Conservation (phyloP, 2,797 vertebrate genomes). For the Pipistrellus nathusii region DNA sequence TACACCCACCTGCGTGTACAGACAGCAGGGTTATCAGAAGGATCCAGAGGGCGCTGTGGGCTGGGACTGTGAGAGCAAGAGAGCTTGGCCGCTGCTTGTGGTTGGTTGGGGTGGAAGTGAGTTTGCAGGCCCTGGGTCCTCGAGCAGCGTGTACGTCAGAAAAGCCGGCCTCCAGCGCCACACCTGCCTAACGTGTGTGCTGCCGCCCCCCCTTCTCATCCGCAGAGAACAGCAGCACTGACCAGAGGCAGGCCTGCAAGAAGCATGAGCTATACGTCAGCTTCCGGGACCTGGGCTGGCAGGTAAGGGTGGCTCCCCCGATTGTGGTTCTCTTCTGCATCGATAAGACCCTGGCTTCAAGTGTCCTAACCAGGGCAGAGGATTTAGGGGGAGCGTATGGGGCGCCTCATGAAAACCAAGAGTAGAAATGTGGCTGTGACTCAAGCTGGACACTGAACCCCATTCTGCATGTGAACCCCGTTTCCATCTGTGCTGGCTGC, state of each 20-base stretch:
- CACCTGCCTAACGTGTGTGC: accelerated
- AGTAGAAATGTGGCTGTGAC: too few relatives aligned
- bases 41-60: accelerated
- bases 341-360: background rate
- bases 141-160: accelerated
- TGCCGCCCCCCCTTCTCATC: background rate
- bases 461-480: accelerated
- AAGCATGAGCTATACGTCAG: conserved; percentile 98
- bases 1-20: background rate
- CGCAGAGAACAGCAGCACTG: conserved; percentile 96
- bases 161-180: background rate
- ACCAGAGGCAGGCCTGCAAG: conserved; percentile 98
- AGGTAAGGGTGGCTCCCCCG: conserved; percentile 88
- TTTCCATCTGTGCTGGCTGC: background rate
- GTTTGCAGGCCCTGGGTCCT: background rate
- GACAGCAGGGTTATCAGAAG: background rate
- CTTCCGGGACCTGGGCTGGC: conserved; percentile 98
- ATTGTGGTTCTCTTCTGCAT: background rate
- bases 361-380: background rate
- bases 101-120: background rate
- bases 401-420: background rate
- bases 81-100: accelerated
- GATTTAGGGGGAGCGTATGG: accelerated
- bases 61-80: background rate
- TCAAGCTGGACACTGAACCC: background rate